Base-by-base conservation (phyloP, 2,113 vertebrate genomes). In the Tragelaphus strepsiceros region DNA sequence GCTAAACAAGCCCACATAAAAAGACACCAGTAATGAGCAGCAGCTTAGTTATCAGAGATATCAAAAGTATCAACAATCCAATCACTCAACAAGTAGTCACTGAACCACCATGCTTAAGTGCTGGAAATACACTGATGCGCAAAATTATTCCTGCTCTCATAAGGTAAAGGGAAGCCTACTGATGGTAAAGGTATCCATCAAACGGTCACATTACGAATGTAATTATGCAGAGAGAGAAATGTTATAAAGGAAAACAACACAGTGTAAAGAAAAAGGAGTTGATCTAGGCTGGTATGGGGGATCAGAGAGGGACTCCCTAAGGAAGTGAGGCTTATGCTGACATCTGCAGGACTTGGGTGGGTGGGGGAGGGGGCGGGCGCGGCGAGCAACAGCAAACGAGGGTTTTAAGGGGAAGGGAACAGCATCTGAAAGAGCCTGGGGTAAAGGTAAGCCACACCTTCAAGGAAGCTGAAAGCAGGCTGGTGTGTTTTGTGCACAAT, bases 171-270 rank as follows among this genome's bases (percentile, higher is more conserved):
- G 19, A 67, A 32, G 3, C 49, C 11, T 49, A 49, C 49, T 49
- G 49, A 49, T 49, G 49, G 11, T 49, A 13, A 49, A 91, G n/a
- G 53, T 15, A 86, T 59, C 90, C 35, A 77, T 67, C 90, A 67
- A 90, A 19, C 26, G 82, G 59, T 64, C 15, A 81, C 51, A 35
- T 22, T 61, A 94, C 8, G 51, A 94, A 17, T 53, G 7, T 58
- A 32, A 82, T 78, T 91, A 83, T 15, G 43, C 94, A 96, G 51
- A 53, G n/a, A 97, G 30, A 94, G 19, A 80, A 89, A 89, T 3
- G 26, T 67, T 83, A 61, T 43, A 82, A 54, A 58, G 59, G 21
- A 53, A 92, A 83, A 81, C 30, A 53, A 95, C 13, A 74, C 11
- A 83, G 14, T 58, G 43, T 51, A 84, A 85, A 84, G 64, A 39